Evolutionary conservation across 2,113 vertebrate genomes (phyloP), one percentile per base, ranked within the genome.

Genomic region (Miniopterus natalensis): DNA sequence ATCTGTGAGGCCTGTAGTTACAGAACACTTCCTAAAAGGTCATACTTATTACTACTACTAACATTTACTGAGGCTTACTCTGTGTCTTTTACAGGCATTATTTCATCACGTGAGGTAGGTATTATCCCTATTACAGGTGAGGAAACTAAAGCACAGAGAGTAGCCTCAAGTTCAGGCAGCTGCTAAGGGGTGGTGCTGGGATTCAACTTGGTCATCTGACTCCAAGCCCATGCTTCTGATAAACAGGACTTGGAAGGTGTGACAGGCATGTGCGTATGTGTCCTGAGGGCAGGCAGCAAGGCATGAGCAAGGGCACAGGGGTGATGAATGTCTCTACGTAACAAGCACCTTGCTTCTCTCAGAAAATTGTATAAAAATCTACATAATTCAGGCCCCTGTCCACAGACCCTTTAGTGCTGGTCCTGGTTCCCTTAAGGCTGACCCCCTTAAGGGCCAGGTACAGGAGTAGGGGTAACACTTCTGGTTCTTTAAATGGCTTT

Each of bases 391-490:
- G 29, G 36, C 17, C 36, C 11, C 15, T 68, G 8, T 75, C 68
- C 53, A 65, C 0, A 0, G 0, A 49, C 13, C 8, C 45, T 85
- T 75, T 27, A 10, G 31, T 2, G 2, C 2, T 15, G 11, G 18
- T 57, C n/a, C n/a, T 31, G 13, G 20, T 13, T 40, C 47, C 53
- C 78, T 20, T 25, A 70, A 57, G 42, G n/a, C 11, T 49, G 36
- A 83, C 11, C 14, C n/a, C 11, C 12, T 36, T 36, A 36, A 17
- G 20, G 42, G 36, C 65, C 42, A 25, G 45, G 29, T 65, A 12
- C 40, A 73, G 29, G 36, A 17, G 17, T 3, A 55, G 25, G 40
- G 25, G 5, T n/a, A 74, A 85, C 55, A 73, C 5, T 15, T 53
- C 55, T 74, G 75, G 29, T 78, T 70, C 84, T 70, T 83, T 55